These are phyloP conservation scores for Phocides pigmalion DNA, from an alignment of 1,140 invertebrate species.

Conservation along the genomic window DNA sequence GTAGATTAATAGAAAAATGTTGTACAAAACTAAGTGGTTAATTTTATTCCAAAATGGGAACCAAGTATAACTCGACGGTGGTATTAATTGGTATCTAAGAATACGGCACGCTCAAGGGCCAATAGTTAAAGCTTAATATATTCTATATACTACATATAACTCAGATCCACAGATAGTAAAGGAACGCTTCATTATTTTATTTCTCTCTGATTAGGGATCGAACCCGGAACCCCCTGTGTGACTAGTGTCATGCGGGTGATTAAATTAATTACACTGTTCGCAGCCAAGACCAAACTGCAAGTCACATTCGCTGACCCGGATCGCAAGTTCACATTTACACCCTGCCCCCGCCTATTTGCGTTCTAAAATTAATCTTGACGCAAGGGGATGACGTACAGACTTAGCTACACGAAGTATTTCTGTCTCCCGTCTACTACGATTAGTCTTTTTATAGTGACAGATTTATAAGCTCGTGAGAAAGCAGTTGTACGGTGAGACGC, in stretches of 20 bases:
- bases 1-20: too few species aligned
- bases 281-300: constrained; percentile 8
- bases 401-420: constrained; percentile 58
- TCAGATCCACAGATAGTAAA: too few species aligned
- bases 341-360: constrained; percentile 35
- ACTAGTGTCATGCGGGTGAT: not conserved
- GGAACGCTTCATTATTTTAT: too few species aligned
- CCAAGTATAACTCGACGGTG: too few species aligned
- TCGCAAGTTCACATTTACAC: constrained; percentile 46
- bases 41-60: too few species aligned
- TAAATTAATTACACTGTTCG: not conserved
- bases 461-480: constrained; percentile 46
- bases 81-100: too few species aligned
- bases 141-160: too few species aligned
- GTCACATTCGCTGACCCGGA: constrained; percentile 54
- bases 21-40: too few species aligned
- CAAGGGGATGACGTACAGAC: constrained; percentile 55
- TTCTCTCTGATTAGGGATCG: not conserved
- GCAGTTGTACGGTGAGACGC: not conserved
- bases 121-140: too few species aligned
- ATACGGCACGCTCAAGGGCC: too few species aligned
- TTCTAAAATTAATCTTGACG: constrained; percentile 61
- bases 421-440: constrained; percentile 43
- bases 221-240: not conserved
- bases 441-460: constrained; percentile 36